A percentile compares a stretch with the other conserved stretches of the same genome.
Evolutionary conservation across 2,797 vertebrate genomes (phyloP).

Genomic region (Triplophysa bombifrons): DNA sequence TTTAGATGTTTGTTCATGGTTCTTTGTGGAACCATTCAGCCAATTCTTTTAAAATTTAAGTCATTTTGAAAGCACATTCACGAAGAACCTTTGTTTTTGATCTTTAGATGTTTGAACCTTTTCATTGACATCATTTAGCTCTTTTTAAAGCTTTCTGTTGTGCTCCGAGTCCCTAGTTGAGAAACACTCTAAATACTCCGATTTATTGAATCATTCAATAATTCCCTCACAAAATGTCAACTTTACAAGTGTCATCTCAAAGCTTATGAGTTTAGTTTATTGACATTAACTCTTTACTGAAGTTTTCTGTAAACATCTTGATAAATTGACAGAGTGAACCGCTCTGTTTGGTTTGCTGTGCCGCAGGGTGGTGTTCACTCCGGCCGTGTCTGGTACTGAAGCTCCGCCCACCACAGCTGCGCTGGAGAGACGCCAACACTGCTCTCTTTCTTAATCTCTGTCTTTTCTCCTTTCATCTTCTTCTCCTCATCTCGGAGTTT

Average conservation of each 20-base stretch:
- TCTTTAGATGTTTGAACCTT: no score
- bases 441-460: neutral
- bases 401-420: constrained; percentile 71
- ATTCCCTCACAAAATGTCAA: no score
- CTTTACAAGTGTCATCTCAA: neutral
- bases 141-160: no score
- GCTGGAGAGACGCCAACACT: constrained; percentile 66
- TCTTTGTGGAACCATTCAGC: no score
- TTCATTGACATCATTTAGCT: no score
- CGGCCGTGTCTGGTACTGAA: constrained; percentile 74
- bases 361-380: constrained; percentile 53
- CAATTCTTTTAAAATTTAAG: no score
- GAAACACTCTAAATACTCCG: no score
- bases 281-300: neutral
- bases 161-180: no score
- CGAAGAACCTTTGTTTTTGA: no score
- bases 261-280: neutral
- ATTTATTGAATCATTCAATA: no score
- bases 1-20: no score
- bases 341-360: neutral
- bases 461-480: constrained; percentile 1
- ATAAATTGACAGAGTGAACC: neutral
- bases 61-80: no score
- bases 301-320: neutral
- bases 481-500: neutral